phyloP scores from a whole-genome alignment of 1,140 invertebrate genomes.

The Laodelphax striatellus region DNA sequence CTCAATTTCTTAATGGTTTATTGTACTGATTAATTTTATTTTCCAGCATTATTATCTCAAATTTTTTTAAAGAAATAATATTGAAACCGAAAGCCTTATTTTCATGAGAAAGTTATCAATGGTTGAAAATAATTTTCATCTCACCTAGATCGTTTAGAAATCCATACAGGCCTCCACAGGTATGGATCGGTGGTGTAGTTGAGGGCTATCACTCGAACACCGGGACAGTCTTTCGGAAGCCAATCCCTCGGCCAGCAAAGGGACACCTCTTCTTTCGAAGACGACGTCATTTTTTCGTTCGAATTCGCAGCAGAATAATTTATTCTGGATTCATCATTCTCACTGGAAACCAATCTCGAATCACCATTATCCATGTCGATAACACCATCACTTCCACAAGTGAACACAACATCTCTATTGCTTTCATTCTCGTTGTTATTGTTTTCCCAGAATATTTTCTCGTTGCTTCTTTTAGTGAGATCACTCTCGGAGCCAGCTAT shows the following conservation, averaged over 20 bases:
- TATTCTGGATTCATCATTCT: neutral
- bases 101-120: too few relatives aligned
- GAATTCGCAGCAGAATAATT: neutral
- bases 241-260: constrained; percentile 57
- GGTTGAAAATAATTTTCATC: too few relatives aligned
- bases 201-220: constrained; percentile 49
- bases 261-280: constrained; percentile 31
- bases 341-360: neutral
- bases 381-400: neutral
- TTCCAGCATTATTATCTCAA: too few relatives aligned
- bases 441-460: neutral
- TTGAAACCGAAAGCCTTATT: too few relatives aligned
- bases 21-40: too few relatives aligned
- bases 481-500: neutral
- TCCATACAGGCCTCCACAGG: constrained; percentile 55
- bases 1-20: too few relatives aligned
- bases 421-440: neutral
- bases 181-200: constrained; percentile 58
- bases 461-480: neutral
- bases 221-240: constrained; percentile 51
- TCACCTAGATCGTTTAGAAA: constrained; percentile 45
- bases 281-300: constrained; percentile 13
- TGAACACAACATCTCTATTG: neutral
- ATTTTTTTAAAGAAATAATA: too few relatives aligned
- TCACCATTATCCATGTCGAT: neutral